Conservation (phyloP, 2,113 vertebrate species). For the Perccottus glenii region DNA sequence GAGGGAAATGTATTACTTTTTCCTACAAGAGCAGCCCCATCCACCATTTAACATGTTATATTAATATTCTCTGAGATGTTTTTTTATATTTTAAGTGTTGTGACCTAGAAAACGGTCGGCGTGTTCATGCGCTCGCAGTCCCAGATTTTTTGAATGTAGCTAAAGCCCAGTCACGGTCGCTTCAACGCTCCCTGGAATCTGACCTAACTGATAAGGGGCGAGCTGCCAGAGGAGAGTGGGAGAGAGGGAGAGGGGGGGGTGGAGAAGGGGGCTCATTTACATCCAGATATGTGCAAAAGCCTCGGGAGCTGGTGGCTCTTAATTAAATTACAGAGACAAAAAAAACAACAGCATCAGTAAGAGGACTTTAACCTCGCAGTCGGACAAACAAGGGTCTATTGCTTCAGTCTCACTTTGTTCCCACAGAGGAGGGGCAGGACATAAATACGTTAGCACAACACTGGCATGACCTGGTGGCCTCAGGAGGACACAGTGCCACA, state of each 20-base stretch:
- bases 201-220: slow-evolving; percentile 54
- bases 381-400: slow-evolving; percentile 50
- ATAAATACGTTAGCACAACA: slow-evolving; percentile 35
- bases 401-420: slow-evolving; percentile 36
- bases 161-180: slow-evolving; percentile 49
- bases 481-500: slow-evolving; percentile 33
- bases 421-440: slow-evolving; percentile 15
- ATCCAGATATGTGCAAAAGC: slow-evolving; percentile 47
- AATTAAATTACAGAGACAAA: slow-evolving; percentile 64
- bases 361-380: slow-evolving; percentile 53
- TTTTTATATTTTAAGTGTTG: slow-evolving; percentile 11
- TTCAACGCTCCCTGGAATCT: slow-evolving; percentile 37
- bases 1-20: slow-evolving; percentile 27
- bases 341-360: slow-evolving; percentile 41
- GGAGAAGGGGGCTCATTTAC: slow-evolving; percentile 36
- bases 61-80: slow-evolving; percentile 25
- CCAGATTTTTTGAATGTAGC: slow-evolving; percentile 37
- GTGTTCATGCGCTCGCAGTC: slow-evolving; percentile 37
- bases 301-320: slow-evolving; percentile 41
- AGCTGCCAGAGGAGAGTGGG: slow-evolving; percentile 43
- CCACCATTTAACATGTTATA: slow-evolving; percentile 18
- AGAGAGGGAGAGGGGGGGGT: slow-evolving; percentile 2
- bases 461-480: slow-evolving; percentile 27
- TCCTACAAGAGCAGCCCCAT: slow-evolving; percentile 2
- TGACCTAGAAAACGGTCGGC: slow-evolving; percentile 52